Evolutionary conservation across 2,797 vertebrate genomes (phyloP), one percentile per base, ranked within the genome.

Genomic region (Eremophila alpestris): DNA sequence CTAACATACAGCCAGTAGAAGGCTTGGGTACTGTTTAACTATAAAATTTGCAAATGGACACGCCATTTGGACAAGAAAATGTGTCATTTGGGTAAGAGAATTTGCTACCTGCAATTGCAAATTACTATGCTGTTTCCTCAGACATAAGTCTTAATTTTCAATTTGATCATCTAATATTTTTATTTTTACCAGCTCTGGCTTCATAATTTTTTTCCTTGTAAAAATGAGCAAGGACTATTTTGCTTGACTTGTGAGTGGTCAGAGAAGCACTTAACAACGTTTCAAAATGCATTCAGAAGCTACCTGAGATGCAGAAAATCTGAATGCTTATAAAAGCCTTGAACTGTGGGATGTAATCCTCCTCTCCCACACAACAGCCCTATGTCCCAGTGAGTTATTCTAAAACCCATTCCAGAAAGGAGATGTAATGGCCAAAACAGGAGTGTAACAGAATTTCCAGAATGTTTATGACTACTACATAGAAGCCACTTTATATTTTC

Each of bases 221-320:
- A 74, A 56, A 87, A 69, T 11, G 8, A 71, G 27, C 30, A 89
- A 21, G 21, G 11, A 40, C 67, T 94, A 30, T 82, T 93, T 95
- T 82, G 41, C 16, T 79, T 89, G 67, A 43, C 14, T 67, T 48
- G 24, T 73, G 38, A 83, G 58, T 60, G 52, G 43, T 89, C 9
- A 3, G 70, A 79, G 48, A 79, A 87, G 22, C n/a, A 51, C 52
- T 87, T 87, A 73, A 67, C 10, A 74, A 20, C 52, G 55, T 83
- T 94, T 90, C 54, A 85, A 67, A 90, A 84, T 67, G 27, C 40
- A 45, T 87, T 93, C 64, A 89, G 81, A 92, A 71, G 30, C 17
- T 80, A 43, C 45, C 29, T n/a, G 43, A 92, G 71, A 36, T 78
- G 60, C 30, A 78, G 16, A 88, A 70, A 84, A 54, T 30, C 30